phyloP scores from a whole-genome alignment of 2,888 invertebrate genomes.

The Dryobota labecula region DNA sequence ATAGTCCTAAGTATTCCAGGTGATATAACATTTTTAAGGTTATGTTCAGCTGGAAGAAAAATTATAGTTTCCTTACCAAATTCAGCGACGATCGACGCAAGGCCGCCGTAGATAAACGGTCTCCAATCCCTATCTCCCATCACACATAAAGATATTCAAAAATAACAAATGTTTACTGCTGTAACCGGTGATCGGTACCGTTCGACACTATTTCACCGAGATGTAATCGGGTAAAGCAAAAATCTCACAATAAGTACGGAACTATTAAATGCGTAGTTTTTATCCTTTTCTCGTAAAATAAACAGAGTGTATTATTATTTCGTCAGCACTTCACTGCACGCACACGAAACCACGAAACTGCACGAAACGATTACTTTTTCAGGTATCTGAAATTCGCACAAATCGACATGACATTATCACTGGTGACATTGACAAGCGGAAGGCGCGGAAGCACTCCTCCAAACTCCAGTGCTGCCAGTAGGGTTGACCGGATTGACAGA shows the following conservation, averaged over 20 bases:
- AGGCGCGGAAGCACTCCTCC: not conserved
- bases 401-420: conserved; percentile 12
- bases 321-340: conserved; percentile 24
- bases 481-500: too few species aligned
- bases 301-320: conserved; percentile 34
- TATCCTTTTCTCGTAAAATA: conserved; percentile 13
- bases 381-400: conserved; percentile 45
- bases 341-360: too few species aligned
- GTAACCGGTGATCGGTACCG: conserved; percentile 51
- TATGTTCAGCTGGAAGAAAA: conserved; percentile 43
- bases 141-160: conserved; percentile 79
- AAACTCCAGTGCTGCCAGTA: too few species aligned
- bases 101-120: conserved; percentile 98
- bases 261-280: conserved; percentile 1
- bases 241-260: conserved; percentile 10
- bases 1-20: conserved; percentile 17
- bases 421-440: conserved; percentile 30
- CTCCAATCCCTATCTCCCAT: conserved; percentile 96
- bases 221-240: not conserved
- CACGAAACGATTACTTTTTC: conserved; percentile 23
- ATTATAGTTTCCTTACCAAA: conserved; percentile 92
- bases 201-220: conserved; percentile 13
- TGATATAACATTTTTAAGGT: conserved; percentile 62
- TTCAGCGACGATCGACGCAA: conserved; percentile 98
- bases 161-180: conserved; percentile 42